A percentile compares a stretch with the other conserved stretches of the same genome.
phyloP scores from a whole-genome alignment of 1,140 invertebrate species.

The Neotoxoptera formosana region DNA sequence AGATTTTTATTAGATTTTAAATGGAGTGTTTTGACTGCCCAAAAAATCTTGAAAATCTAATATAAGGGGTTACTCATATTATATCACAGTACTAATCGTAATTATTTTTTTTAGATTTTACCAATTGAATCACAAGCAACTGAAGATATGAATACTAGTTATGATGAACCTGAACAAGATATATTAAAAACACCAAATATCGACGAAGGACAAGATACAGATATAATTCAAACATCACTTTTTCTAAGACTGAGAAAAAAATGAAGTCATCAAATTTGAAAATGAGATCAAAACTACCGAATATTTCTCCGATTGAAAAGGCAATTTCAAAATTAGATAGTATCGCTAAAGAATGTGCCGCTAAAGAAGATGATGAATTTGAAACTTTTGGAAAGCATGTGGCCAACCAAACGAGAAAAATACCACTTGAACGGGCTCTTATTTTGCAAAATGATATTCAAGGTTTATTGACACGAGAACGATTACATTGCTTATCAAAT shows the following conservation, averaged over 20 bases:
- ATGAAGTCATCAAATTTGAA: background rate
- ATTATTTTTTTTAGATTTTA: background rate
- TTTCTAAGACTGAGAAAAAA: background rate
- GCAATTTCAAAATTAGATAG: slow-evolving; percentile 20
- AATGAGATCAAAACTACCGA: background rate
- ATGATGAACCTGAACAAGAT: background rate
- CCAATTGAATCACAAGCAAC: background rate
- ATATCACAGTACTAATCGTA: background rate
- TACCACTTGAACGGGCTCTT: background rate
- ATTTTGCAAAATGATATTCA: background rate
- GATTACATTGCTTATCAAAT: background rate
- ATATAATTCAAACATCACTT: background rate
- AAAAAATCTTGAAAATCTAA: too few species aligned
- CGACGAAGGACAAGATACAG: background rate
- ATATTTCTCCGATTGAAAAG: slow-evolving; percentile 17
- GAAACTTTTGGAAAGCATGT: slow-evolving; percentile 25
- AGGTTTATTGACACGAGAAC: slow-evolving; percentile 19
- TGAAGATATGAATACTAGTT: background rate
- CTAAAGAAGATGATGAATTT: slow-evolving; percentile 17
- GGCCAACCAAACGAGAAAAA: slow-evolving; percentile 22
- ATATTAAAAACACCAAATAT: slow-evolving; percentile 10
- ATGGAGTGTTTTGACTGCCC: too few species aligned
- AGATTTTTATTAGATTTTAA: too few species aligned
- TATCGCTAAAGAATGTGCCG: slow-evolving; percentile 10
- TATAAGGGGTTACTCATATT: too few species aligned